These are phyloP conservation scores for Nezara viridula DNA, from an alignment of 2,888 invertebrate species.

Conservation along the genomic window DNA sequence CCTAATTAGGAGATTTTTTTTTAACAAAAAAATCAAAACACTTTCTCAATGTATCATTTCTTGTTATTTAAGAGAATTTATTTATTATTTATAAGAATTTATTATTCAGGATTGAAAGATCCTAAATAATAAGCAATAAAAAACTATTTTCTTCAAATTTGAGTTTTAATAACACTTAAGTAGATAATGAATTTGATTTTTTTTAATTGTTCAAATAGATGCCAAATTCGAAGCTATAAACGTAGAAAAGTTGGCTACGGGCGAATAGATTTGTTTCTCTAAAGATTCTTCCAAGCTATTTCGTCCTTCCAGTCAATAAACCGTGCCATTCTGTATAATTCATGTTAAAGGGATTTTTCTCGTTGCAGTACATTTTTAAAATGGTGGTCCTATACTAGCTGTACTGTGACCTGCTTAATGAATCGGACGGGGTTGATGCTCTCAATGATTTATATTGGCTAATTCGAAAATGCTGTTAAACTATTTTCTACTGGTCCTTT, in stretches of 20 bases:
- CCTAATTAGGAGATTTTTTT: no score
- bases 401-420: not conserved
- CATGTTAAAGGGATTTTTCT: conserved; percentile 15
- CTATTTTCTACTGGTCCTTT: not conserved
- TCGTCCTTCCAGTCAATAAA: conserved; percentile 32
- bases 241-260: not conserved
- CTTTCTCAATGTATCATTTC: no score
- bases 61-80: no score
- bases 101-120: no score
- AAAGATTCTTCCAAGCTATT: conserved; percentile 27
- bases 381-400: not conserved
- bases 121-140: no score
- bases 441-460: not conserved
- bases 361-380: not conserved
- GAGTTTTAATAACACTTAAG: not conserved
- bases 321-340: not conserved
- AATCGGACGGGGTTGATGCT: not conserved
- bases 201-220: not conserved
- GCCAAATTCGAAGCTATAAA: not conserved
- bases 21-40: no score
- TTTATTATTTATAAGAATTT: no score
- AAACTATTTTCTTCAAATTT: no score
- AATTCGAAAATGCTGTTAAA: not conserved
- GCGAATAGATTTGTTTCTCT: not conserved
- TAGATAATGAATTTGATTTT: not conserved